A percentile compares a stretch with the other conserved stretches of the same genome.
Conservation (phyloP, 1,140 invertebrate genomes). For the Phocides pigmalion region DNA sequence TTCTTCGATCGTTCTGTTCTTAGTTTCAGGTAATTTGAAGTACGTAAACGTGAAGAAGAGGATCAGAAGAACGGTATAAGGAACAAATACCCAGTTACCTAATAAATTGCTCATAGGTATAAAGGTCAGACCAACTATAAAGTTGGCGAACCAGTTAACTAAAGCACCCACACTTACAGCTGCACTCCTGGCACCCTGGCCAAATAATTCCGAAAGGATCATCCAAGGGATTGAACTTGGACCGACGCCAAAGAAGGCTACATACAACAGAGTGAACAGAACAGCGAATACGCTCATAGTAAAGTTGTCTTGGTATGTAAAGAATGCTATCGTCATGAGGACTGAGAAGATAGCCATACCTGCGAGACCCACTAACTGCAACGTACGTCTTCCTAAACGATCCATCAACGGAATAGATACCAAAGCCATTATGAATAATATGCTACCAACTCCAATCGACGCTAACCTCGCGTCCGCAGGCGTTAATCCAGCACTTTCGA, state of each 20-base stretch:
- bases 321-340: conserved; percentile 92
- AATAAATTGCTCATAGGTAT: conserved; percentile 91
- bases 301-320: conserved; percentile 83
- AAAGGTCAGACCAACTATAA: conserved; percentile 95
- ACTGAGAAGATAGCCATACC: conserved; percentile 97
- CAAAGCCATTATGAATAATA: conserved; percentile 96
- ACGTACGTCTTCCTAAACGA: conserved; percentile 92
- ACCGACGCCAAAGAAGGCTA: conserved; percentile 96
- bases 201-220: conserved; percentile 97
- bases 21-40: conserved; percentile 98
- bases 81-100: conserved; percentile 97
- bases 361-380: conserved; percentile 94
- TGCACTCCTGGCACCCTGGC: conserved; percentile 95
- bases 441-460: conserved; percentile 96
- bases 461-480: conserved; percentile 91
- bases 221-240: conserved; percentile 98
- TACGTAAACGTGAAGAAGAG: conserved; percentile 99
- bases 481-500: conserved; percentile 90
- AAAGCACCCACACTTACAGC: conserved; percentile 97
- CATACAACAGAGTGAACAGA: conserved; percentile 94
- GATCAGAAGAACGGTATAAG: conserved; percentile 96
- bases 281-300: conserved; percentile 89
- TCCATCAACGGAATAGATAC: conserved; percentile 97
- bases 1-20: conserved; percentile 98
- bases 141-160: conserved; percentile 98